Conservation (phyloP, 2,888 invertebrate genomes). For the Neria commutata region DNA sequence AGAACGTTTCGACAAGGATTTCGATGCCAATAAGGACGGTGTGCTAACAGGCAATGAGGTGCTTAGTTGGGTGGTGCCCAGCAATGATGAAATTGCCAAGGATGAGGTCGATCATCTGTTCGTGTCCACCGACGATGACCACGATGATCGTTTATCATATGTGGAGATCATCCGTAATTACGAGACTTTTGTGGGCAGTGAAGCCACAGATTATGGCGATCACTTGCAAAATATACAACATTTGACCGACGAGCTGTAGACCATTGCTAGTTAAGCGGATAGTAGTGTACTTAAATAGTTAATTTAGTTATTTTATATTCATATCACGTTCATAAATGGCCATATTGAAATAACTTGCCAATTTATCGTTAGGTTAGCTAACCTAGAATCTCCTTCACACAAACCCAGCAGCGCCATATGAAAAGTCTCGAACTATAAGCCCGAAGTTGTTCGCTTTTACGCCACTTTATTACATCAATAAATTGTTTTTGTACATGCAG, state of each 20-base stretch:
- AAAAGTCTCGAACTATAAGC: too few species aligned
- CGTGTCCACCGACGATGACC: constrained; percentile 83
- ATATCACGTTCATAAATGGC: too few species aligned
- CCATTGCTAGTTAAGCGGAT: constrained; percentile 5
- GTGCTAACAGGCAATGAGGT: constrained; percentile 80
- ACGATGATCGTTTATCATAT: constrained; percentile 78
- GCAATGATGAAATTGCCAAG: constrained; percentile 84
- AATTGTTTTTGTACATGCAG: too few species aligned
- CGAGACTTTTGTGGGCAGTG: constrained; percentile 90
- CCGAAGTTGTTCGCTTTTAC: too few species aligned
- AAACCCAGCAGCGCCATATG: too few species aligned
- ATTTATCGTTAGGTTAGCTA: too few species aligned
- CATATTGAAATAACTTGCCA: too few species aligned
- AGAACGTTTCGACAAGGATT: constrained; percentile 84
- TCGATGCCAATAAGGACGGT: constrained; percentile 86
- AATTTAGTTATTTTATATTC: neutral
- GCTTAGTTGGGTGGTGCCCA: constrained; percentile 87
- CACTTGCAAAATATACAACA: constrained; percentile 82
- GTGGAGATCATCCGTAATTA: constrained; percentile 84
- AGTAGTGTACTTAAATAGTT: constrained; percentile 7
- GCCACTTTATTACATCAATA: too few species aligned
- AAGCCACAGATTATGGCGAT: constrained; percentile 87
- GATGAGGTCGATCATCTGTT: constrained; percentile 93
- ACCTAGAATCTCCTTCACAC: too few species aligned
- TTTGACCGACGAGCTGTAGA: constrained; percentile 80